phyloP scores from a whole-genome alignment of 2,888 invertebrate genomes.

The Melinopterus prodromus region DNA sequence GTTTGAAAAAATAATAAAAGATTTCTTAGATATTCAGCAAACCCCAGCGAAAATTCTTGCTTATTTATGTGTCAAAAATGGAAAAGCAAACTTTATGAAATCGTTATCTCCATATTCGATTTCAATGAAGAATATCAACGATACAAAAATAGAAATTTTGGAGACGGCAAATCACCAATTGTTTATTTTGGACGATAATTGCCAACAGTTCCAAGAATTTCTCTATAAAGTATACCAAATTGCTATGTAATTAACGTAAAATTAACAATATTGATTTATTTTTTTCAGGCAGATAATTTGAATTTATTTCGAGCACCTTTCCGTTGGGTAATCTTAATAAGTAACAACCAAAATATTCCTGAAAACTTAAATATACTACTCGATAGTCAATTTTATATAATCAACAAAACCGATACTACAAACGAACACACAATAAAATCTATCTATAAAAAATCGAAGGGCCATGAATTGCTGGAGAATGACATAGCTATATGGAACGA shows the following conservation, averaged over 20 bases:
- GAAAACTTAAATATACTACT: conserved; percentile 44
- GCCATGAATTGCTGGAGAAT: conserved; percentile 33
- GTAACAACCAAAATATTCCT: conserved; percentile 31
- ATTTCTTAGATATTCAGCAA: conserved; percentile 43
- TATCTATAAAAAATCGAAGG: conserved; percentile 45
- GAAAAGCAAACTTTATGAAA: conserved; percentile 40
- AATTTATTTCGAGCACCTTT: conserved; percentile 47
- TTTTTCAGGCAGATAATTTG: conserved; percentile 44
- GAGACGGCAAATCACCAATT: background rate
- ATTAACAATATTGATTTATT: background rate
- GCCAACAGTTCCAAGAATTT: background rate
- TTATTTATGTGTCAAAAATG: conserved; percentile 47
- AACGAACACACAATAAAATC: conserved; percentile 41
- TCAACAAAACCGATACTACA: conserved; percentile 35
- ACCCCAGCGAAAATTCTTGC: conserved; percentile 43
- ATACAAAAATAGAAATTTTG: conserved; percentile 8
- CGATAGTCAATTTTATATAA: conserved; percentile 47
- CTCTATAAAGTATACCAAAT: conserved; percentile 36
- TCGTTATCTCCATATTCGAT: conserved; percentile 9
- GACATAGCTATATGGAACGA: conserved; percentile 40
- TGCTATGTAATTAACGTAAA: too few species aligned
- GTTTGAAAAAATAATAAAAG: conserved; percentile 30
- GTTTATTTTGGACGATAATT: background rate
- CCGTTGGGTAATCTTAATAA: conserved; percentile 47
- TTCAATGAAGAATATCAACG: conserved; percentile 22